These are phyloP conservation scores for Tolypeutes matacus DNA, from an alignment of 2,797 vertebrate species.

Conservation along the genomic window DNA sequence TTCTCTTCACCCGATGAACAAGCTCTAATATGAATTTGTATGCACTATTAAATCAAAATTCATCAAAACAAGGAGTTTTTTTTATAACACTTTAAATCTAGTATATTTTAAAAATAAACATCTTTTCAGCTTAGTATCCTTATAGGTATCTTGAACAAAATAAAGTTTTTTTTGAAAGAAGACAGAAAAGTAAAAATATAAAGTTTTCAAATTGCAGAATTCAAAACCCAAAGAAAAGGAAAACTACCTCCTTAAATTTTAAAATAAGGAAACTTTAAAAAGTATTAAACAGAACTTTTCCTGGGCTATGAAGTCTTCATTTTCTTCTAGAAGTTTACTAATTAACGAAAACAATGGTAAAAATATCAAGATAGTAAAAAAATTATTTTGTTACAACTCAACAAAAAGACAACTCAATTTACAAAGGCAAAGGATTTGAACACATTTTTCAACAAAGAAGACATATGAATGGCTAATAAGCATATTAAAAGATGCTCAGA, in stretches of 20 bases:
- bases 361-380: conserved; percentile 32
- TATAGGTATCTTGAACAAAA: conserved; percentile 22
- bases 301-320: neutral
- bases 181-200: conserved; percentile 39
- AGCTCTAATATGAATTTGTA: conserved; percentile 85
- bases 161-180: neutral
- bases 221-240: conserved; percentile 47
- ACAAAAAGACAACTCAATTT: no score
- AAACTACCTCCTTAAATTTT: neutral
- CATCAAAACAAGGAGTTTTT: conserved; percentile 56
- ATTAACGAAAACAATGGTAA: conserved; percentile 5
- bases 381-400: neutral
- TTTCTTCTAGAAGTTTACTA: neutral
- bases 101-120: conserved; percentile 60
- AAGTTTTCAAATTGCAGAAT: conserved; percentile 42
- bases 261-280: neutral
- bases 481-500: no score
- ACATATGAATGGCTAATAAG: no score
- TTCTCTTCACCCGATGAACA: conserved; percentile 90
- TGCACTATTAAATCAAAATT: conserved; percentile 78
- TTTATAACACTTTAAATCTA: conserved; percentile 66
- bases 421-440: no score
- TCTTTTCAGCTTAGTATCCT: conserved; percentile 50
- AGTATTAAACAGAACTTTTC: neutral
- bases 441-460: no score